Base-by-base conservation (phyloP, 2,797 vertebrate genomes). In the Eurystomus glaucurus region DNA sequence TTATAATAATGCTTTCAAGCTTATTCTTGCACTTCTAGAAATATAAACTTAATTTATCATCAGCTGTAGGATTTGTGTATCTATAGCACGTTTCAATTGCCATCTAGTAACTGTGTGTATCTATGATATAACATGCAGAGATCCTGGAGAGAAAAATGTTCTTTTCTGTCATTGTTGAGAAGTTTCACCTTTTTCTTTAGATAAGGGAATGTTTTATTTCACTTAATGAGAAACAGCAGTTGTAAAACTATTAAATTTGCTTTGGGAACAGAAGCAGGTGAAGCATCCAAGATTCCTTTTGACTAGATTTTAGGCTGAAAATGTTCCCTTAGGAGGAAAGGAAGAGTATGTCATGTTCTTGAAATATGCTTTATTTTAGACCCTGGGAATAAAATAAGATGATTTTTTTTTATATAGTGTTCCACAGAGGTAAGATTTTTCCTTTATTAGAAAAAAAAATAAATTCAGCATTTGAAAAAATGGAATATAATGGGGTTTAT, bases 231-330 rank as follows among this genome's bases (percentile, higher is more conserved):
- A 89, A 87, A 46, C 72, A 93, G 71, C 2, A 0, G 25, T 72
- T 89, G 35, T 83, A 70, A 92, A 96, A 80, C 18, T 43, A 46
- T 61, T 86, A 41, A 12, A 66, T 57, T 60, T 64, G 55, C 76
- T 93, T 79, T 55, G 84, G 86, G 80, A 95, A 76, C 85, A 88
- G 85, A 82, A 82, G 85, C 80, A 92, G 88, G 70, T 96, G 69
- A 88, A 82, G 41, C 84, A 86, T 90, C 88, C 80, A 68, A 88
- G 74, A 85, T 92, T 75, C 70, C 28, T 94, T 91, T 91, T 86
- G 72, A 52, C 65, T 80, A 33, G 48, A 37, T 74, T 77, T 82
- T 51, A 29, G 2, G 31, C 69, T 95, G 43, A 76, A 77, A 75
- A 61, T 5, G 14, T 76, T 84, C 85, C 69, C 60, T 74, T 83